Evolutionary conservation across 1,140 invertebrate species (phyloP).

Genomic region (Solenopsis invicta): DNA sequence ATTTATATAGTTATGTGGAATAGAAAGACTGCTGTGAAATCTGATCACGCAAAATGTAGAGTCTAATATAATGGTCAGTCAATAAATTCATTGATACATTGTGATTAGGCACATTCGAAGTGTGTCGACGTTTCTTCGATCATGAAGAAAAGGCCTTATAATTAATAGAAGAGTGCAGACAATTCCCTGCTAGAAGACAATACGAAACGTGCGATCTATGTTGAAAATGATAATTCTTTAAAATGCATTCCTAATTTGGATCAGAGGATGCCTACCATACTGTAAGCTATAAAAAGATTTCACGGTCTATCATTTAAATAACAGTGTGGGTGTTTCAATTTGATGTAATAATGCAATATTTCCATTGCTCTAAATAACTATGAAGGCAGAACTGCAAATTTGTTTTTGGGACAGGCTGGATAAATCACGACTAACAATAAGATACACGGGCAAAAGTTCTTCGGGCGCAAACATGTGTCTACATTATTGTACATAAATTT

Average conservation of each 20-base stretch:
- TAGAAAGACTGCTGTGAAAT: constrained; percentile 48
- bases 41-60: constrained; percentile 71
- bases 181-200: constrained; percentile 37
- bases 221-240: constrained; percentile 53
- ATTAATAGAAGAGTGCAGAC: constrained; percentile 63
- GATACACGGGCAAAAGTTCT: background rate
- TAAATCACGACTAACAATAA: background rate
- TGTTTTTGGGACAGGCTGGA: background rate
- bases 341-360: constrained; percentile 4
- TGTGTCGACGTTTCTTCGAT: constrained; percentile 40
- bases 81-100: constrained; percentile 60
- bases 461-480: background rate
- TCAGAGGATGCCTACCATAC: constrained; percentile 57
- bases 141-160: constrained; percentile 40
- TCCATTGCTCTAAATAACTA: background rate
- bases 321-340: background rate
- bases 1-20: constrained; percentile 71
- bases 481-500: constrained; percentile 12
- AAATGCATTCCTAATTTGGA: constrained; percentile 53
- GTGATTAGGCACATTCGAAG: constrained; percentile 32
- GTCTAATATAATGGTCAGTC: constrained; percentile 81
- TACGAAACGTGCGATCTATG: constrained; percentile 21
- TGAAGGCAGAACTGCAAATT: background rate
- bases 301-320: background rate
- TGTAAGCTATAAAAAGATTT: background rate